Base-by-base conservation (phyloP, 2,113 vertebrate genomes). In the Irena cyanogastra region DNA sequence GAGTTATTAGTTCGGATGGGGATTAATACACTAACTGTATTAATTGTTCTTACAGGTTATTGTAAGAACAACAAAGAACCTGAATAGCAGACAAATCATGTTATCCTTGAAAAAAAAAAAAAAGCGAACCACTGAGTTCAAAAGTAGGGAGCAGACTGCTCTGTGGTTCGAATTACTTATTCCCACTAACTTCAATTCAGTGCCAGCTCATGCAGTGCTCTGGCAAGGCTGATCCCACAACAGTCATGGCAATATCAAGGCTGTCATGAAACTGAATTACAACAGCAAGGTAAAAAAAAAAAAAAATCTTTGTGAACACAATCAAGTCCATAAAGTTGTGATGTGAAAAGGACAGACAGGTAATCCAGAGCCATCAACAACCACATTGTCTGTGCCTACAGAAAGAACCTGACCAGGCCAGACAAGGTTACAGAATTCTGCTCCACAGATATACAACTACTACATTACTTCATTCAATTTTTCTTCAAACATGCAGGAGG, bases 371-470 rank as follows among this genome's bases (percentile, higher is more conserved):
- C 0, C 2, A 80, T 6, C 31, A 60, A 56, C 12, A 69, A 56
- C 3, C 10, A 44, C 2, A 1, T 6, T 53, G 28, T 45, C 63
- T 71, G 41, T 59, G n/a, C 6, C 21, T 44, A 21, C 0, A 0
- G 53, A n/a, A 84, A 11, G n/a, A 87, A 47, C 30, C 49, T 2
- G 13, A 69, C 8, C 49, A 70, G 33, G 30, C 3, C 57, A 80
- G 21, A 65, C 14, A 68, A 44, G 14, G n/a, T 57, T 18, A 39
- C 3, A 8, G 35, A 31, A 64, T 84, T 84, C 59, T 69, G 64
- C 21, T 60, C 19, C 37, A 60, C 27, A 7, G 16, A 31, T 52
- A 64, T 19, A 28, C 22, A 50, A n/a, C 11, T 27, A 6, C 8
- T 68, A 26, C 20, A 20, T 19, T 15, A 26, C 14, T 60, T 59